These are phyloP conservation scores for Bradypodion pumilum DNA, from an alignment of 2,797 vertebrate species.

Conservation along the genomic window DNA sequence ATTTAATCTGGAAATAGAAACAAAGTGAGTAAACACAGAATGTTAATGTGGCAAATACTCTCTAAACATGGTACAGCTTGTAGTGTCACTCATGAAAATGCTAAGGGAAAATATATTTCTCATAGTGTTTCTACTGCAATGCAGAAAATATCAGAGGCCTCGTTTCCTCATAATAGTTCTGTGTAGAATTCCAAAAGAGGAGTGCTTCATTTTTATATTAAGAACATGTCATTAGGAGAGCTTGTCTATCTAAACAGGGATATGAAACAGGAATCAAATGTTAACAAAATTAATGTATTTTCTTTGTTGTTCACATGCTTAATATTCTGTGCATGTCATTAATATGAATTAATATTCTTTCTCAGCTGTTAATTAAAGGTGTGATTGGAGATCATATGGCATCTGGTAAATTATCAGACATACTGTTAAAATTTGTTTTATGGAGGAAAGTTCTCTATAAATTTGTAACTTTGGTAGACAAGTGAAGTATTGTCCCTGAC, in stretches of 20 bases:
- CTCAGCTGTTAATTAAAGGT: conserved; percentile 26
- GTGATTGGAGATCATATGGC: conserved; percentile 10
- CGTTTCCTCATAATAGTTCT: not conserved
- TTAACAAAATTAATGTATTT: not conserved
- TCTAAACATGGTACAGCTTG: not conserved
- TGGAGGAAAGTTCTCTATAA: not conserved
- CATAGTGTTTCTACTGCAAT: not conserved
- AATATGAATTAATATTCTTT: conserved; percentile 31
- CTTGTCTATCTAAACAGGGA: not conserved
- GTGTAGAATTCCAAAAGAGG: conserved; percentile 5
- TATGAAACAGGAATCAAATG: conserved; percentile 1
- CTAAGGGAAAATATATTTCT: not conserved
- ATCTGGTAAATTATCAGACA: conserved; percentile 29
- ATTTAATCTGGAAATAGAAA: not conserved
- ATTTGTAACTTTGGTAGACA: conserved; percentile 23
- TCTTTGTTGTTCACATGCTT: not conserved
- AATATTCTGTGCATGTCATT: conserved; percentile 27
- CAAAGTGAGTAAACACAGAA: not conserved
- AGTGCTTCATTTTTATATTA: not conserved
- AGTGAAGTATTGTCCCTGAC: not conserved
- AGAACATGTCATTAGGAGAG: not conserved
- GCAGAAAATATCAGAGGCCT: not conserved
- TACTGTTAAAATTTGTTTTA: conserved; percentile 32
- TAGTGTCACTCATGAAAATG: not conserved
- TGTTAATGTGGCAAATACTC: not conserved